These are phyloP conservation scores for Pogonomyrmex californicus DNA, from an alignment of 1,140 invertebrate genomes.

Conservation along the genomic window DNA sequence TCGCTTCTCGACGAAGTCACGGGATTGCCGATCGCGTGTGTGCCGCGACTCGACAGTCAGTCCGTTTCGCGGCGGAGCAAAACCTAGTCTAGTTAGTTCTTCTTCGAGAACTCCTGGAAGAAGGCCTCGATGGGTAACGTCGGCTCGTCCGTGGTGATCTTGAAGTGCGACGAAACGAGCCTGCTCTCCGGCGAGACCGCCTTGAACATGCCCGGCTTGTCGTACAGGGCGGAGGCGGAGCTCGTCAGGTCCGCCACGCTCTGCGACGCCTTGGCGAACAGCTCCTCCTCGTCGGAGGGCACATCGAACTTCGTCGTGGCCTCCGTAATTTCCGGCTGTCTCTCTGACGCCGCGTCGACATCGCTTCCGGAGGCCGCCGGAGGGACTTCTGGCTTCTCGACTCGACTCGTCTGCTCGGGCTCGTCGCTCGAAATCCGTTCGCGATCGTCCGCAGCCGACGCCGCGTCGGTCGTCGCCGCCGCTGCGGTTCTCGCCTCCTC, in stretches of 20 bases:
- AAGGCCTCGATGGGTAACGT: conserved; percentile 88
- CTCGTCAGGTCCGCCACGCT: conserved; percentile 87
- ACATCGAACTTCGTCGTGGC: conserved; percentile 14
- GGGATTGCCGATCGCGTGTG: conserved; percentile 20
- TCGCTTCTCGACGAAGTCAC: not conserved
- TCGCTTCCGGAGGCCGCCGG: not conserved
- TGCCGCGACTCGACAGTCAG: not conserved
- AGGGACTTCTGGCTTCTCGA: not conserved
- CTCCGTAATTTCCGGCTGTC: not conserved
- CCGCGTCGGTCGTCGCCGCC: not conserved
- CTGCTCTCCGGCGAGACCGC: conserved; percentile 83
- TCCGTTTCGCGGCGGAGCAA: not conserved
- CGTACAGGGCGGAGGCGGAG: conserved; percentile 86
- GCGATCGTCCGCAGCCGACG: not conserved
- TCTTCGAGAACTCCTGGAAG: conserved; percentile 85
- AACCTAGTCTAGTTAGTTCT: conserved; percentile 67
- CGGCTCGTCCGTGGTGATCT: conserved; percentile 86
- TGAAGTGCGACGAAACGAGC: conserved; percentile 79
- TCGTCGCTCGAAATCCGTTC: not conserved
- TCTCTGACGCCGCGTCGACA: too few species aligned
- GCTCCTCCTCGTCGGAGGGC: conserved; percentile 78
- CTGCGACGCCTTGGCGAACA: conserved; percentile 84
- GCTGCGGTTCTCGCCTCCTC: not conserved
- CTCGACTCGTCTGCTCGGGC: not conserved
- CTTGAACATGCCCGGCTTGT: conserved; percentile 86